Conservation (phyloP, 1,140 invertebrate genomes). For the Tigriopus japonicus region DNA sequence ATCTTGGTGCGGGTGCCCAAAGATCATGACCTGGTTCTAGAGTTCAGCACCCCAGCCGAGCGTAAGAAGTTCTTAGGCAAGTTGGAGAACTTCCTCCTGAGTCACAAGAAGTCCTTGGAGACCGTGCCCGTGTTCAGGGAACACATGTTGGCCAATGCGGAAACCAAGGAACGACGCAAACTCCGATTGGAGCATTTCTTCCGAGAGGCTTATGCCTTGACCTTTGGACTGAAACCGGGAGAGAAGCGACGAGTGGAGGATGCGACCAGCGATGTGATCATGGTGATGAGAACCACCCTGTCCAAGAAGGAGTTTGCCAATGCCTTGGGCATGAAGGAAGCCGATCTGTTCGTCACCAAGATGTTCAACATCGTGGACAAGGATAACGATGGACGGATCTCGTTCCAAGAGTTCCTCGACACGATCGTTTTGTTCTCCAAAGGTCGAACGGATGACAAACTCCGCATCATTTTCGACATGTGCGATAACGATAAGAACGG, state of each 20-base stretch:
- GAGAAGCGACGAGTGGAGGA: conserved; percentile 40
- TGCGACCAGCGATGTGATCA: conserved; percentile 61
- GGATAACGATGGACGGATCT: conserved; percentile 82
- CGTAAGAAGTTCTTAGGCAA: conserved; percentile 76
- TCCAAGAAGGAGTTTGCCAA: conserved; percentile 91
- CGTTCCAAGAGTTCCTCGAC: conserved; percentile 93
- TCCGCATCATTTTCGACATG: conserved; percentile 95
- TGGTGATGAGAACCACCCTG: conserved; percentile 79
- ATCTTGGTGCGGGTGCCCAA: conserved; percentile 64
- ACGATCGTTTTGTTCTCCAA: conserved; percentile 77
- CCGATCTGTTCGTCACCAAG: conserved; percentile 91
- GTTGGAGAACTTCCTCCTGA: conserved; percentile 58
- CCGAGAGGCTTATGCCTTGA: conserved; percentile 86
- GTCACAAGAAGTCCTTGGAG: conserved; percentile 59
- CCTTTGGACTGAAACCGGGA: conserved; percentile 55
- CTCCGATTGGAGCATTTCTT: conserved; percentile 94
- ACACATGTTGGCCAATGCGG: conserved; percentile 74
- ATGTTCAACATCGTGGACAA: conserved; percentile 99
- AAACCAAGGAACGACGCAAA: conserved; percentile 84
- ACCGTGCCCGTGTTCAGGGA: conserved; percentile 45
- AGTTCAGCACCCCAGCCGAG: conserved; percentile 60
- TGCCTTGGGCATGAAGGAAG: conserved; percentile 84
- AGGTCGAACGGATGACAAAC: conserved; percentile 85
- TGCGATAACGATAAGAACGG: conserved; percentile 91
- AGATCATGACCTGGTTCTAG: conserved; percentile 90